These are phyloP conservation scores for Nymphalis c-album DNA, from an alignment of 2,888 invertebrate species.

Conservation along the genomic window DNA sequence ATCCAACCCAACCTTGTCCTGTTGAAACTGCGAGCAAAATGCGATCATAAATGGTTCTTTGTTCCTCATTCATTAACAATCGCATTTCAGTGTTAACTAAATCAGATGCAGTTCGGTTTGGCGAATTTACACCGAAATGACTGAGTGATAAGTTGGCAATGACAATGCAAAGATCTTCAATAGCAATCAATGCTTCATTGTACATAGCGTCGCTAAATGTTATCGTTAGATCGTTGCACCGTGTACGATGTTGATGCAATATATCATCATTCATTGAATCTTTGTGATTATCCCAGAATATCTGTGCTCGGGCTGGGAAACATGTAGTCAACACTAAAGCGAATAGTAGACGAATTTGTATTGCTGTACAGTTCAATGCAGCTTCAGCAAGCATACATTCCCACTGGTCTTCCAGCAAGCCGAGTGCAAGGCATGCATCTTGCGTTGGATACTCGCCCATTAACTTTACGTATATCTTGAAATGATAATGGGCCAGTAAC, in stretches of 20 bases:
- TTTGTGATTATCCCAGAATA: slow-evolving; percentile 32
- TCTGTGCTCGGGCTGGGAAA: background rate
- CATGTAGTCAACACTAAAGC: slow-evolving; percentile 5
- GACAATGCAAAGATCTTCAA: slow-evolving; percentile 46
- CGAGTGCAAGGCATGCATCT: slow-evolving; percentile 40
- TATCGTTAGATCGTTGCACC: too few species aligned
- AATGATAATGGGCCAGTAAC: too few species aligned
- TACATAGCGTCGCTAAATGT: slow-evolving; percentile 35
- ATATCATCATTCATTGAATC: slow-evolving; percentile 34
- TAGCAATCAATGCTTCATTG: slow-evolving; percentile 46
- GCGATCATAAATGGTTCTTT: slow-evolving; percentile 23
- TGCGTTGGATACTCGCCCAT: too few species aligned
- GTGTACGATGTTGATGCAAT: background rate
- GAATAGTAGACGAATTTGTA: slow-evolving; percentile 1
- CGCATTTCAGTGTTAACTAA: background rate
- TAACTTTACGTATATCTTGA: too few species aligned
- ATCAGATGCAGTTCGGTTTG: slow-evolving; percentile 7
- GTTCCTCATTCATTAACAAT: slow-evolving; percentile 3
- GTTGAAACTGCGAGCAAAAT: slow-evolving; percentile 36
- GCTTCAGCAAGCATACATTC: slow-evolving; percentile 20
- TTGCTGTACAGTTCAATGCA: slow-evolving; percentile 1
- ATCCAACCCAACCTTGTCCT: slow-evolving; percentile 35
- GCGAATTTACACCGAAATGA: slow-evolving; percentile 43
- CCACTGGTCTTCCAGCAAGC: slow-evolving; percentile 42
- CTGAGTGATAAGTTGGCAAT: slow-evolving; percentile 40